Percentiles rank a stretch among this genome's conserved stretches.
phyloP scores from a whole-genome alignment of 2,888 invertebrate species.

The Calliopum simillimum region DNA sequence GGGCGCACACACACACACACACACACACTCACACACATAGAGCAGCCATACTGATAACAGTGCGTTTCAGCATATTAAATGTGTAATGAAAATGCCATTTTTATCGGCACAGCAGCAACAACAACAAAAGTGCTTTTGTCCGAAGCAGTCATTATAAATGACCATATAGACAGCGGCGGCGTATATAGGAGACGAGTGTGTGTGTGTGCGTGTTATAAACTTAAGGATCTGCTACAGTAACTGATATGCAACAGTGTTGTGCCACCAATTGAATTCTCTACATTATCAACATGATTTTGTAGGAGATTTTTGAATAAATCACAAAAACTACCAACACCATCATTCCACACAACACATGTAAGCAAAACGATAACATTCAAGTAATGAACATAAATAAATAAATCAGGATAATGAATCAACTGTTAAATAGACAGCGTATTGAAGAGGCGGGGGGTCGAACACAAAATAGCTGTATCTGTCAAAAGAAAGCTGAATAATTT shows the following conservation, averaged over 20 bases:
- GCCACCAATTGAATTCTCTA: too few species aligned
- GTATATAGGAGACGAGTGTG: too few species aligned
- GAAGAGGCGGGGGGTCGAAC: too few species aligned
- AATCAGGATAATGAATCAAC: slow-evolving; percentile 25
- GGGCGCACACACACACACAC: too few species aligned
- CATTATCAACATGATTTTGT: too few species aligned
- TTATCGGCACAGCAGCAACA: background rate
- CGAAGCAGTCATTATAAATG: slow-evolving; percentile 14
- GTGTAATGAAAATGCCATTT: slow-evolving; percentile 15
- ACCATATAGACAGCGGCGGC: background rate
- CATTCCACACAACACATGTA: background rate
- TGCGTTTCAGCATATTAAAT: background rate
- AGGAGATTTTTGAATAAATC: too few species aligned
- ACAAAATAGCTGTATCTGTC: too few species aligned
- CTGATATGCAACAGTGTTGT: too few species aligned
- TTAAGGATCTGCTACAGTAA: too few species aligned
- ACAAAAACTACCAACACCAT: too few species aligned
- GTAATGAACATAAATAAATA: slow-evolving; percentile 14
- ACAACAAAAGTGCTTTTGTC: slow-evolving; percentile 15
- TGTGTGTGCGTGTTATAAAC: too few species aligned
- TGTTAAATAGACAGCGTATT: background rate
- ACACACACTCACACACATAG: background rate
- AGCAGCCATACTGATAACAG: background rate
- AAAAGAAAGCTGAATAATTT: too few species aligned
- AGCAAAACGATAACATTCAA: slow-evolving; percentile 4